Evolutionary conservation across 2,113 vertebrate species (phyloP), one percentile per base, ranked within the genome.

Genomic region (Cynoglossus semilaevis): DNA sequence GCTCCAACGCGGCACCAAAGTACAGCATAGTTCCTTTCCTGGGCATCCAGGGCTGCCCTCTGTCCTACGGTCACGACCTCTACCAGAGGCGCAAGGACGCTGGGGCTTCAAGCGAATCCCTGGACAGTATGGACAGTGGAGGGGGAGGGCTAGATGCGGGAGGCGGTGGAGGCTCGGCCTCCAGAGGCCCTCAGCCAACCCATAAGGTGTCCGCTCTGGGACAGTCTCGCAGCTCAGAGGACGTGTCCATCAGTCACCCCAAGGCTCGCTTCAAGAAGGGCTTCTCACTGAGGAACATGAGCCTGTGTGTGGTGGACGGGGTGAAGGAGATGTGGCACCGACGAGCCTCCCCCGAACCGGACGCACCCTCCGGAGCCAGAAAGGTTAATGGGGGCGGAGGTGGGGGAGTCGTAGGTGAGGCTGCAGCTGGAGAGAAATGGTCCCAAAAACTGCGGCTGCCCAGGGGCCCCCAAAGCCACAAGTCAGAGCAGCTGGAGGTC

Each of bases 321-420:
- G 91, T 99, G 77, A 94, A 94, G 60, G 97, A 98, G 87, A 95
- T 99, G 90, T 98, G 95, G 96, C 94, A 97, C 63, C 88, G 95
- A 22, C 91, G 93, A 22, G 88, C 94, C 18, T 95, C 95, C 1
- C 94, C 95, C 0, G 95, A 98, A 67, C 94, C 94, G 0, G 92
- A 94, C 0, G 66, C 82, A 35, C 74, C 80, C 13, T 48, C 73
- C 1, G 83, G 57, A 14, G 59, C 85, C 88, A 79, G 86, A 50
- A 10, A 85, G 83, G 48, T 84, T 51, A 1, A 79, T 4, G 62
- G 37, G 14, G 61, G 13, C 5, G 64, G 10, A 1, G 63, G 44
- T 17, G 70, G 82, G 79, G 82, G 37, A 13, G 71, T 51, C 18
- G 77, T 88, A 51, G 66, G 49, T 16, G 77, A 79, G 16, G 69